Base-by-base conservation (phyloP, 2,113 vertebrate genomes). In the Vanacampus margaritifer region DNA sequence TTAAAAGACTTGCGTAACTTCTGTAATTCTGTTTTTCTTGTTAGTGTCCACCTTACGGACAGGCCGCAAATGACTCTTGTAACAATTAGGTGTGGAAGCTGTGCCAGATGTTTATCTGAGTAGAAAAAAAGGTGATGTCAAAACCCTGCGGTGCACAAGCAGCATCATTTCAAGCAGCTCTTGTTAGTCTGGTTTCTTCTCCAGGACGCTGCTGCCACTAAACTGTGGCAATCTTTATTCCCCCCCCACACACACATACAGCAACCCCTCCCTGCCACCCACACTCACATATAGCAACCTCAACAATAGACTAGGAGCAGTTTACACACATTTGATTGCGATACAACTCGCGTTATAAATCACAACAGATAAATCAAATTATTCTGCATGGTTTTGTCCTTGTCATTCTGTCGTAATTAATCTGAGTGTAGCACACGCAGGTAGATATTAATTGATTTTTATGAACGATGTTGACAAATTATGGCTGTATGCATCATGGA, bases 61-160 rank as follows among this genome's bases (percentile, higher is more conserved):
- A 88, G 85, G 65, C 85, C 85, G 84, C 76, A 86, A 87, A 88
- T 79, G 79, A 78, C 80, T 83, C 28, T 4, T 2, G 78, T 80
- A 83, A 88, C 89, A 83, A 86, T 88, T 87, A 89, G 76, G 80
- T 73, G 75, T 87, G 83, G 84, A 86, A 87, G 82, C 79, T 69
- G 68, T 68, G 78, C 83, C 90, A 90, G 90, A 89, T 91, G 90
- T 89, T 90, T 82, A 75, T 74, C 54, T 74, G 80, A 82, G 84
- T 79, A 78, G 79, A 87, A 80, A 88, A 81, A 21, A 84, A 79
- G 84, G 85, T 81, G 81, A 87, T 89, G 87, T 88, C 85, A 89
- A 86, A 90, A 88, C 89, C 87, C 71, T 70, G 69, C 39, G 72
- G 81, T 82, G 86, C 85, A 84, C 85, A 86, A 79, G 79, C 80